phyloP scores from a whole-genome alignment of 53 echinoderm and acorn worm species.

The Echinarachnius parma region DNA sequence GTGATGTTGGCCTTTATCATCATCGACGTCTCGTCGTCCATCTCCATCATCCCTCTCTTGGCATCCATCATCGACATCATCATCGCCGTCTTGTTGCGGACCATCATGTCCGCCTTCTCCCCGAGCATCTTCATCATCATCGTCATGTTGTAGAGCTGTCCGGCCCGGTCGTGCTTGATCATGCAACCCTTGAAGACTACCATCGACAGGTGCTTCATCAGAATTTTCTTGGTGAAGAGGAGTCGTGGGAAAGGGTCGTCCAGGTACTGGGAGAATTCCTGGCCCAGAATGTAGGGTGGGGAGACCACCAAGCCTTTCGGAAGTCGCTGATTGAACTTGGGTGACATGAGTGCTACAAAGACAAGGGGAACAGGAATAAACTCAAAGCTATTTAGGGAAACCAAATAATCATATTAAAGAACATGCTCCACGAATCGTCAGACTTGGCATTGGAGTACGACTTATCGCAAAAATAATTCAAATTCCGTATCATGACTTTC shows the following conservation, averaged over 20 bases:
- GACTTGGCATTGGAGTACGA: no score
- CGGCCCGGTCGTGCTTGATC: slow-evolving; percentile 6
- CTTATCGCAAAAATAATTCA: no score
- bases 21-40: slow-evolving; percentile 3
- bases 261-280: slow-evolving; percentile 17
- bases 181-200: slow-evolving; percentile 24
- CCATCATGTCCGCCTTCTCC: slow-evolving; percentile 12
- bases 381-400: not conserved
- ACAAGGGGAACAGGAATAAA: not conserved
- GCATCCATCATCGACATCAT: slow-evolving; percentile 14
- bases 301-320: slow-evolving; percentile 29
- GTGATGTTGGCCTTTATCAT: slow-evolving; percentile 24
- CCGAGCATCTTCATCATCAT: slow-evolving; percentile 2
- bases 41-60: slow-evolving; percentile 1
- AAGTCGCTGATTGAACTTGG: slow-evolving; percentile 8
- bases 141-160: not conserved
- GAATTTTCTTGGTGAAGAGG: not conserved
- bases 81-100: not conserved
- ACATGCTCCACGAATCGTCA: no score
- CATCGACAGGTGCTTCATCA: slow-evolving; percentile 4
- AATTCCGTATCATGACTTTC: no score
- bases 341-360: slow-evolving; percentile 18
- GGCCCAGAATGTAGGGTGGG: slow-evolving; percentile 25
- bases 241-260: slow-evolving; percentile 9
- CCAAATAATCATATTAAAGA: not conserved